phyloP scores from a whole-genome alignment of 2,113 vertebrate genomes.

The Hippocampus abdominalis region DNA sequence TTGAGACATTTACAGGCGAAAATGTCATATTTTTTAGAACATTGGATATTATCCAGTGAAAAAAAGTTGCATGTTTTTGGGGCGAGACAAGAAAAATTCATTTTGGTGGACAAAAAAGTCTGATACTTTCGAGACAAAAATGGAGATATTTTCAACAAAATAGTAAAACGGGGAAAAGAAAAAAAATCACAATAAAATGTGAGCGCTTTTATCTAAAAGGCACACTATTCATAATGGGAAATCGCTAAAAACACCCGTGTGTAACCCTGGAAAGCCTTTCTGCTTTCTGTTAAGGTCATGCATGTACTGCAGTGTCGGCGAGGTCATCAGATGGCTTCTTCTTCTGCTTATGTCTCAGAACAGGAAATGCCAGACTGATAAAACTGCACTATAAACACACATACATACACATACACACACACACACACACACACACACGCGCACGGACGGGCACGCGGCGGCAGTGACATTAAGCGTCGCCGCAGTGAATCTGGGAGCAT shows the following conservation, averaged over 20 bases:
- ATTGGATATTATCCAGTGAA: too few species aligned
- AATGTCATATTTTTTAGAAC: too few species aligned
- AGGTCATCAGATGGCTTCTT: slow-evolving; percentile 8
- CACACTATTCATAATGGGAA: not conserved
- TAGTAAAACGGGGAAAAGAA: too few species aligned
- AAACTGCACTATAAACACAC: not conserved
- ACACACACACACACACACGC: not conserved
- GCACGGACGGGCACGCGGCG: not conserved
- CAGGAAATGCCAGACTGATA: slow-evolving; percentile 11
- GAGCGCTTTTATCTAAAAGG: not conserved
- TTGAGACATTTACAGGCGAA: too few species aligned
- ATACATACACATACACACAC: not conserved
- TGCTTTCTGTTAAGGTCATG: not conserved
- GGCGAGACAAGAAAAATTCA: too few species aligned
- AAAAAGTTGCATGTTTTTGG: too few species aligned
- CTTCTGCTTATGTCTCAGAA: not conserved
- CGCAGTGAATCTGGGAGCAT: slow-evolving; percentile 12
- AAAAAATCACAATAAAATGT: not conserved
- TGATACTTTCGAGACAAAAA: too few species aligned
- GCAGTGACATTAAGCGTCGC: slow-evolving; percentile 5
- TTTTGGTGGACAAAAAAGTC: too few species aligned
- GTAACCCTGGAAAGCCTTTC: not conserved
- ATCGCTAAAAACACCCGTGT: not conserved
- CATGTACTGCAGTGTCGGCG: not conserved
- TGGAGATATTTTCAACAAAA: too few species aligned